These are phyloP conservation scores for Globicephala melas DNA, from an alignment of 2,113 vertebrate genomes.

Conservation along the genomic window DNA sequence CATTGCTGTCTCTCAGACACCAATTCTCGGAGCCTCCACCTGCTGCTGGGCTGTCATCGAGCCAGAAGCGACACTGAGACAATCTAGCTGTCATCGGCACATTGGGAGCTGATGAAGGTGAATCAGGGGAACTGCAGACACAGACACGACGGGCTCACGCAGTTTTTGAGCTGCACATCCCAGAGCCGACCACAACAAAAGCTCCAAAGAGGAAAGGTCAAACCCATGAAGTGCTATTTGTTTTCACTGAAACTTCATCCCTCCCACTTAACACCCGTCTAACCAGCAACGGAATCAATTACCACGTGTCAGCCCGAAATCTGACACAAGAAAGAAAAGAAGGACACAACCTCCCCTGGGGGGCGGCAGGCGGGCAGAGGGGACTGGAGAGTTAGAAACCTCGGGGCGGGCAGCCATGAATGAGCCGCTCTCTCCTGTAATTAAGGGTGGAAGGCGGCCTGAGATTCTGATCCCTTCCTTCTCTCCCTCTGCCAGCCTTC, in stretches of 20 bases:
- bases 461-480: background rate
- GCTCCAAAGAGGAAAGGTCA: slow-evolving; percentile 86
- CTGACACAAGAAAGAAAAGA: slow-evolving; percentile 91
- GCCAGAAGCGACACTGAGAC: slow-evolving; percentile 41
- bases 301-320: slow-evolving; percentile 96
- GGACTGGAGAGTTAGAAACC: background rate
- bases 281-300: slow-evolving; percentile 97
- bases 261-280: slow-evolving; percentile 92
- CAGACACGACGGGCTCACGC: slow-evolving; percentile 65
- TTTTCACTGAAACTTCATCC: slow-evolving; percentile 99
- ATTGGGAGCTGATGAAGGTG: slow-evolving; percentile 49
- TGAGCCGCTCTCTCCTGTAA: slow-evolving; percentile 54
- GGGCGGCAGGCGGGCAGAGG: background rate
- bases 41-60: slow-evolving; percentile 1
- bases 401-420: slow-evolving; percentile 55
- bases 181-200: slow-evolving; percentile 85
- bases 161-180: slow-evolving; percentile 76
- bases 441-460: slow-evolving; percentile 69
- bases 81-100: slow-evolving; percentile 31
- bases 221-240: slow-evolving; percentile 93
- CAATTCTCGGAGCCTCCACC: background rate
- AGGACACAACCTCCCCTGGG: slow-evolving; percentile 89
- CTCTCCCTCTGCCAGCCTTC: background rate
- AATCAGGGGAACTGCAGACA: slow-evolving; percentile 52
- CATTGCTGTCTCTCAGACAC: background rate